Evolutionary conservation across 92 coral and sea anemone genomes (phyloP), one percentile per base, ranked within the genome.

Genomic region (Diadumene lineata): DNA sequence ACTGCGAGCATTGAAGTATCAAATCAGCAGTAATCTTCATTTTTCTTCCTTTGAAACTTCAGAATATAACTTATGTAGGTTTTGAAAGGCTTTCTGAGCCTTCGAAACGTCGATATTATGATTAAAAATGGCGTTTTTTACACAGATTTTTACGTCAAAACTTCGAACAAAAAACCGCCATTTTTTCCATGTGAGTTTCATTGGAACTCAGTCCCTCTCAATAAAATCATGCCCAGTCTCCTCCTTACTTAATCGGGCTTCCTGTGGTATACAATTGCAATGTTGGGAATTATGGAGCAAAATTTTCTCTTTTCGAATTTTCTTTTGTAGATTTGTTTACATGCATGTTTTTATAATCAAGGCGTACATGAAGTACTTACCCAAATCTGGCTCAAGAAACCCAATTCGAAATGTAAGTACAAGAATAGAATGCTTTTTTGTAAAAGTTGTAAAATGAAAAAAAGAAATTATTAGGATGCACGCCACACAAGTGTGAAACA

Each of bases 1-100:
- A 94, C 81, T 94, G 98, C 0, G 98, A 84, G 56, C 94, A 91
- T 76, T 94, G 98, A 33, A 94, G 86, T 75, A 94, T 94, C 31
- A 94, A 89, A 60, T 94, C 98, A 43, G 98, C 98, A 4, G 98
- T 94, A 56, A 94, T 76, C 91, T 94, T 94, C 98, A 94, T 94
- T 58, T 72, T 68, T 19, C 6, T 7, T 10, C 72, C 43, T 30
- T 19, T 15, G 31, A 28, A 31, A 18, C 24, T 7, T 24, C n/a
- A 51, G 55, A 0, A 7, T 76, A 25, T 17, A 50, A 16, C 48
- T 65, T 70, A 58, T 2, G 26, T 4, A 15, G 23, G 13, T 44
- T 21, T 46, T 13, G 0, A 6, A 50, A 50, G 57, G 34, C 38
- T 50, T 30, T 69, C 27, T 17, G 43, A 22, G 64, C 64, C 64